Conservation (phyloP, 2,113 vertebrate genomes). For the Helogale parvula region DNA sequence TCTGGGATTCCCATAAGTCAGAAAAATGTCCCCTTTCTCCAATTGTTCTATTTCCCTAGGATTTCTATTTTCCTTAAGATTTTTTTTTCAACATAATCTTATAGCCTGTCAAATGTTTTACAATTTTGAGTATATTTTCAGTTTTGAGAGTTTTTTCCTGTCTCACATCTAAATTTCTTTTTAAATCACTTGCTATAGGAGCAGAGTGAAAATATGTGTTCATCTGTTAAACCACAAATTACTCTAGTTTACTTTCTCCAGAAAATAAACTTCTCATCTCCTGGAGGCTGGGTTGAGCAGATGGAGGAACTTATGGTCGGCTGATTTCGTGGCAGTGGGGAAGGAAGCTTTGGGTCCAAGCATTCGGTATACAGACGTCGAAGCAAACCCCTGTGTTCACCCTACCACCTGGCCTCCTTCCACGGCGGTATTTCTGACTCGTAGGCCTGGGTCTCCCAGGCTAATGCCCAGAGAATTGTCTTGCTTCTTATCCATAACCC, state of each 20-base stretch:
- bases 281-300: background rate
- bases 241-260: background rate
- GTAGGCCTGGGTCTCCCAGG: background rate
- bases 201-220: conserved; percentile 8
- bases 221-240: background rate
- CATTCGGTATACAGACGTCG: background rate
- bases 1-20: background rate
- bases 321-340: background rate
- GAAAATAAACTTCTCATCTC: background rate
- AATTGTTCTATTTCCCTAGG: background rate
- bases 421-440: background rate
- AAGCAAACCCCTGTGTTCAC: background rate
- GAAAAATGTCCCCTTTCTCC: background rate
- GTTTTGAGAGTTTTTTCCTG: background rate
- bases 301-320: conserved; percentile 2
- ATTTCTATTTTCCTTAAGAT: background rate
- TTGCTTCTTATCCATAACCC: background rate
- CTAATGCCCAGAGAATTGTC: background rate
- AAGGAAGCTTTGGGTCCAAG: background rate
- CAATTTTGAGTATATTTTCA: conserved; percentile 14
- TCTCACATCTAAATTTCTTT: background rate
- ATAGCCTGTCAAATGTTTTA: background rate
- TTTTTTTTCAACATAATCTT: conserved; percentile 9
- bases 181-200: background rate
- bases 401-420: background rate